Percentiles rank a stretch among this genome's conserved stretches.
phyloP scores from a whole-genome alignment of 2,113 vertebrate genomes.

The Corythornis madagascariensis region DNA sequence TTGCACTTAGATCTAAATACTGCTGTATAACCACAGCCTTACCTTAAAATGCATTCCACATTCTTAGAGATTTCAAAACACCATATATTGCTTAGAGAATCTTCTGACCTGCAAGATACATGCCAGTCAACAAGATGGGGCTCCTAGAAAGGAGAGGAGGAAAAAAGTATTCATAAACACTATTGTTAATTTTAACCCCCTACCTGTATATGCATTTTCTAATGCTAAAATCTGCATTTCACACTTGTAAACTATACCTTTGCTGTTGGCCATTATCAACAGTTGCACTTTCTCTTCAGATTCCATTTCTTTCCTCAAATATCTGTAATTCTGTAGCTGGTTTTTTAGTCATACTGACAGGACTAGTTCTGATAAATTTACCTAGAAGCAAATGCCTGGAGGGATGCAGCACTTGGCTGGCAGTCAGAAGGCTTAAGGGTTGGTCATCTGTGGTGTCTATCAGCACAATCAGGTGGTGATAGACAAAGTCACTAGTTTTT shows the following conservation, averaged over 20 bases:
- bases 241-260: neutral
- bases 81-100: neutral
- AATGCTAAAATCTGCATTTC: neutral
- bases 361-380: neutral
- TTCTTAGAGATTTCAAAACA: neutral
- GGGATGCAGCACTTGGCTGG: neutral
- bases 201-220: neutral
- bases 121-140: neutral
- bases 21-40: neutral
- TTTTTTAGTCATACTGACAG: neutral
- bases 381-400: neutral
- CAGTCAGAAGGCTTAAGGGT: neutral
- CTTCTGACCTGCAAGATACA: neutral
- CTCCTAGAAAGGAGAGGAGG: neutral
- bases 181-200: neutral
- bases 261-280: neutral
- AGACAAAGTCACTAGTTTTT: neutral
- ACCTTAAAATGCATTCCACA: neutral
- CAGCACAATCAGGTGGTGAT: neutral
- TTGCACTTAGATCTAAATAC: neutral
- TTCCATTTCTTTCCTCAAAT: neutral
- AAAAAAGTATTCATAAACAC: neutral
- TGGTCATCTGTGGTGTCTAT: neutral
- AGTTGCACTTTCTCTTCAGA: neutral
- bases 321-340: neutral